These are phyloP conservation scores for Lontra canadensis DNA, from an alignment of 2,113 vertebrate species.

Conservation along the genomic window DNA sequence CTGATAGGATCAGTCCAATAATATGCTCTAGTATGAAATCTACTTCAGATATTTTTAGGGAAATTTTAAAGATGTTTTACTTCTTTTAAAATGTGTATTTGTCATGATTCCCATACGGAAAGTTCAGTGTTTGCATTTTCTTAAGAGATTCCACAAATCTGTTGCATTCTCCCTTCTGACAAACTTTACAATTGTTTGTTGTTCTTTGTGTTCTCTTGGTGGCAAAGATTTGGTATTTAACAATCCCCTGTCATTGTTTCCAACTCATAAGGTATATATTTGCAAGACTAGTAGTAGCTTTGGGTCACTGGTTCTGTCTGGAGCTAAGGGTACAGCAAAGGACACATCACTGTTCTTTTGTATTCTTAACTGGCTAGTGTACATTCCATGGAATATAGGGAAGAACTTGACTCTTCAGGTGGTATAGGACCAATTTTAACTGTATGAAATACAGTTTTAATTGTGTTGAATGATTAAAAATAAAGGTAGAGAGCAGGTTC, in stretches of 20 bases:
- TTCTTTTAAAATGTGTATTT: neutral
- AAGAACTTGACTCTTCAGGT: neutral
- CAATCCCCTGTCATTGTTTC: neutral
- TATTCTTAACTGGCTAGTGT: neutral
- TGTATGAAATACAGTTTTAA: neutral
- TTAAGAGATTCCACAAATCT: neutral
- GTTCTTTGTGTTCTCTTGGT: constrained; percentile 1
- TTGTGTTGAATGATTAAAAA: neutral
- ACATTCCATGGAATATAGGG: neutral
- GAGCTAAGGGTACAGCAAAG: neutral
- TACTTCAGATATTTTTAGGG: neutral
- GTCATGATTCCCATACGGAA: neutral
- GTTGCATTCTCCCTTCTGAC: neutral
- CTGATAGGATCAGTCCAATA: neutral
- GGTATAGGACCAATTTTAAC: neutral
- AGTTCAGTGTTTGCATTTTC: neutral
- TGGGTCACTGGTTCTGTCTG: neutral
- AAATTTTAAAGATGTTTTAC: neutral
- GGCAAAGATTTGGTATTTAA: constrained; percentile 9
- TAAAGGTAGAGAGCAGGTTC: neutral
- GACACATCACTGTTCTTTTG: neutral
- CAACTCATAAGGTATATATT: neutral
- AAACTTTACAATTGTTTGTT: neutral
- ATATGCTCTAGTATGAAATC: neutral
- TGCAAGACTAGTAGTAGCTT: neutral